Base-by-base conservation (phyloP, 1,140 invertebrate species). In the Thalassaphorura encarpata region DNA sequence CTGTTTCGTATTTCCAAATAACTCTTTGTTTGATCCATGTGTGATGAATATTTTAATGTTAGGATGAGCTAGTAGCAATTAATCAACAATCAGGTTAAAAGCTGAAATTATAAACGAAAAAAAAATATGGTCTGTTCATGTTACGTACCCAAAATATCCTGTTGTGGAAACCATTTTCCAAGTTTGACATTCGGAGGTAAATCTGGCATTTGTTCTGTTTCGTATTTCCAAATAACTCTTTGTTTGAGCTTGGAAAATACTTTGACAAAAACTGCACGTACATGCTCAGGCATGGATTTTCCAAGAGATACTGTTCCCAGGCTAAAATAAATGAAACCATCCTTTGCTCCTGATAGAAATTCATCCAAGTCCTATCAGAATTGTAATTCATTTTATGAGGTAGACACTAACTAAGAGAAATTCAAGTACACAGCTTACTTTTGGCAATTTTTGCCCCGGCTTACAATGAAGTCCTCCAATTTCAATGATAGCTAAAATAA, bases 21-120 rank as follows among this genome's bases (percentile, higher is more conserved):
- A n/a, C n/a, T n/a, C n/a, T n/a, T n/a, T n/a, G n/a, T n/a, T n/a
- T n/a, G n/a, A n/a, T 45, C 80, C 80, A 61, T 83, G 79, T 11
- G 76, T 79, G n/a, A 83, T 76, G 60, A 83, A 83, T 2, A 80
- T 49, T 60, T 75, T 75, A 19, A 11, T n/a, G n/a, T n/a, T n/a
- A n/a, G n/a, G n/a, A n/a, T n/a, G n/a, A n/a, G n/a, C n/a, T n/a
- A n/a, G n/a, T n/a, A n/a, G n/a, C n/a, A n/a, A n/a, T n/a, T n/a
- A n/a, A n/a, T n/a, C n/a, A n/a, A n/a, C n/a, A n/a, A n/a, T n/a
- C n/a, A n/a, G n/a, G n/a, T n/a, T n/a, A n/a, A n/a, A n/a, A n/a
- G n/a, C n/a, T n/a, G n/a, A n/a, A n/a, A n/a, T n/a, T n/a, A n/a
- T n/a, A n/a, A n/a, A n/a, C n/a, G n/a, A n/a, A n/a, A n/a, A n/a